phyloP scores from a whole-genome alignment of 2,888 invertebrate species.

The Scaptomyza reducta region DNA sequence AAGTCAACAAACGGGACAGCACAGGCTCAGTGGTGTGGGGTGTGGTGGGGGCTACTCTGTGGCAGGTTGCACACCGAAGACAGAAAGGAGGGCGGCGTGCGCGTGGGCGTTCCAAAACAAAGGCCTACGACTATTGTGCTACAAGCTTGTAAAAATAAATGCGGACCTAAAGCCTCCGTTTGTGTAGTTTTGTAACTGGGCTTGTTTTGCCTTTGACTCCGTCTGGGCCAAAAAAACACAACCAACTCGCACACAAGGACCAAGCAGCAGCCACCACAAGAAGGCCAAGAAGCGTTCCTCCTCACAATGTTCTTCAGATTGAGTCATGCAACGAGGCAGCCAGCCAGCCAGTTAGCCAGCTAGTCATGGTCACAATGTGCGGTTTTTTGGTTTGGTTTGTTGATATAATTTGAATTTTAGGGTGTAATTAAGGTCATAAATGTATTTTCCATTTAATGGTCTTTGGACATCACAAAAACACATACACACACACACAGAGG shows the following conservation, averaged over 20 bases:
- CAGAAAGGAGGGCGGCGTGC: background rate
- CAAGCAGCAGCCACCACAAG: conserved; percentile 49
- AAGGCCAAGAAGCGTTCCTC: conserved; percentile 61
- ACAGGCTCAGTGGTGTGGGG: background rate
- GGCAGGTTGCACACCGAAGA: conserved; percentile 1
- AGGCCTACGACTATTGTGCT: conserved; percentile 75
- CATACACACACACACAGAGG: conserved; percentile 14
- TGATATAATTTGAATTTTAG: conserved; percentile 83
- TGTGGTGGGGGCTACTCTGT: background rate
- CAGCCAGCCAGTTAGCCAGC: background rate
- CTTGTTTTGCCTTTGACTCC: conserved; percentile 3
- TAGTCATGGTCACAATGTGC: conserved; percentile 70
- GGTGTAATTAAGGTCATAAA: conserved; percentile 82
- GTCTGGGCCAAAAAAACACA: conserved; percentile 50
- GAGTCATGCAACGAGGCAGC: conserved; percentile 57
- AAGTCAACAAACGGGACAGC: conserved; percentile 51
- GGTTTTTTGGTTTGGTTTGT: conserved; percentile 71
- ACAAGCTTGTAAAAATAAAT: conserved; percentile 81
- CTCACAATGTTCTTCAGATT: conserved; percentile 44
- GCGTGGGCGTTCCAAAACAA: conserved; percentile 72
- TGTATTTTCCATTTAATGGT: conserved; percentile 79
- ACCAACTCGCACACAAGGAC: conserved; percentile 26
- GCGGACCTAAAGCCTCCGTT: conserved; percentile 41
- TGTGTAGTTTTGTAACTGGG: conserved; percentile 1
- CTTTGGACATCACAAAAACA: conserved; percentile 42